These are phyloP conservation scores for Podilymbus podiceps DNA, from an alignment of 2,113 vertebrate genomes.

Conservation along the genomic window DNA sequence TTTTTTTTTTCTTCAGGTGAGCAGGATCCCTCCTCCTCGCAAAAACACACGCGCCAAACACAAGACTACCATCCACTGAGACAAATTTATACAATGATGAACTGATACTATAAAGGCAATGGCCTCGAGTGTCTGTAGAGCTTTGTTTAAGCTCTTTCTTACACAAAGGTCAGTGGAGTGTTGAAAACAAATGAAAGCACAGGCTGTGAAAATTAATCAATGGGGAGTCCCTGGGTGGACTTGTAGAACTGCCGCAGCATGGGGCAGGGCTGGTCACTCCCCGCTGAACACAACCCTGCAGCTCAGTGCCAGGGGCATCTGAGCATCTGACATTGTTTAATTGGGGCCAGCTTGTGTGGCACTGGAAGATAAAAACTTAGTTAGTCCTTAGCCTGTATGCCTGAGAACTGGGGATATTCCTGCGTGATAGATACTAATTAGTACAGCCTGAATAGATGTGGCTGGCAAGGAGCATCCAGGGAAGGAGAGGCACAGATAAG, in stretches of 20 bases:
- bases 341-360: not conserved
- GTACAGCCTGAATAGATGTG: not conserved
- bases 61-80: not conserved
- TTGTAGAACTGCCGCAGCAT: accelerated
- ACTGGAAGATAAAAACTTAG: not conserved
- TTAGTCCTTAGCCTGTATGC: not conserved
- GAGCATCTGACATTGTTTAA: not conserved
- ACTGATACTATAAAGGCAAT: not conserved
- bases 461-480: not conserved
- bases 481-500: not conserved
- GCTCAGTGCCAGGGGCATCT: not conserved
- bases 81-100: not conserved
- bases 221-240: not conserved
- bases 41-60: not conserved
- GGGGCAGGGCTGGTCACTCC: not conserved
- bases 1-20: not conserved
- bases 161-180: not conserved
- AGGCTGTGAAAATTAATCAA: not conserved
- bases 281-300: not conserved
- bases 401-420: not conserved
- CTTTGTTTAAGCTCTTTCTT: constrained; percentile 32
- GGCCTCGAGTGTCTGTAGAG: not conserved
- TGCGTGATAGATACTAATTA: not conserved
- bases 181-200: constrained; percentile 28
- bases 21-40: not conserved